Base-by-base conservation (phyloP, 2,888 invertebrate species). In the Andrena trimmerana region DNA sequence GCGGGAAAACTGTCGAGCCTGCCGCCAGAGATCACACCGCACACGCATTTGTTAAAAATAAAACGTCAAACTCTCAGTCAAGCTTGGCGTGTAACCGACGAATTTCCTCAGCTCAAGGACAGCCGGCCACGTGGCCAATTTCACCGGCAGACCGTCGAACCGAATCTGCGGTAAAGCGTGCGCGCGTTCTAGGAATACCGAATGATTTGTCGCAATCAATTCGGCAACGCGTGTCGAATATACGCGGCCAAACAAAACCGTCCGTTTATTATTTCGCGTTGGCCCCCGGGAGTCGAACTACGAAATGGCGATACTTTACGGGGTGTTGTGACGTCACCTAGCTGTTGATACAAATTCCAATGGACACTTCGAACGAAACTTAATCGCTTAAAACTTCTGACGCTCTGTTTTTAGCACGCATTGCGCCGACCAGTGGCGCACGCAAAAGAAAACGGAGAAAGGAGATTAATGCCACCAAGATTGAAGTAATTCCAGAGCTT, bases 181-280 rank as follows among this genome's bases (percentile, higher is more conserved):
- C 33, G 57, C 27, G 63, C 68, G 67, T 68, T 78, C 50, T 13
- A 4, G 20, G 81, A 81, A 81, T 81, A 68, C 73, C 13, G 31
- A 81, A 79, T 73, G 80, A 81, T 68, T 73, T 81, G 79, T 65
- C 57, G 79, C 79, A 73, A 78, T 68, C 62, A 24, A 66, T 54
- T 60, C 31, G 50, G 54, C 66, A 54, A 57, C 71, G 52, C 52
- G 71, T 10, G 10, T 10, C 77, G 77, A 72, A 77, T 75, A 16
- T 70, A 62, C 52, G 63, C 50, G 48, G 16, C 48, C 27, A 62
- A 62, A 31, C 16, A 24, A 42, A 67, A 24, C 5, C n/a, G 50
- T 31, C 10, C 48, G n/a, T 74, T 78, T 74, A 48, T 68, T 74
- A 62, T 27, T 60, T 60, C 31, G n/a, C 42, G 52, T 78, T 27